phyloP scores from a whole-genome alignment of 2,113 vertebrate genomes.

The Polypterus bichir region DNA sequence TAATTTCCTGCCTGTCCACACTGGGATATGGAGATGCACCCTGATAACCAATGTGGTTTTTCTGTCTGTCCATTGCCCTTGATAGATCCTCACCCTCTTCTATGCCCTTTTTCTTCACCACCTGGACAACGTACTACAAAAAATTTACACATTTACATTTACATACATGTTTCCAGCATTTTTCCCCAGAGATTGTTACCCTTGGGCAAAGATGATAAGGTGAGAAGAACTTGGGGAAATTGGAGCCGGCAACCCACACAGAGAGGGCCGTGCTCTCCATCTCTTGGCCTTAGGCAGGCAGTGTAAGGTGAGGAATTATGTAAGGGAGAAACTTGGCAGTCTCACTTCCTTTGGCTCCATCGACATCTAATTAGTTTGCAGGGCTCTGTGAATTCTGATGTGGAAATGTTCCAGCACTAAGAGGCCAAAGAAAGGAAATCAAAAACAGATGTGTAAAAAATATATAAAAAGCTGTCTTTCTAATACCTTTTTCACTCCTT shows the following conservation, averaged over 20 bases:
- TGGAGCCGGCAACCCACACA: slow-evolving; percentile 70
- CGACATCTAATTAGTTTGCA: slow-evolving; percentile 72
- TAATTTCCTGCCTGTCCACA: too few relatives aligned
- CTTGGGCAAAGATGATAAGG: slow-evolving; percentile 45
- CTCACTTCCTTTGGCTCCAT: slow-evolving; percentile 66
- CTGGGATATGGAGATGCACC: too few relatives aligned
- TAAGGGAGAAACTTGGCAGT: slow-evolving; percentile 71
- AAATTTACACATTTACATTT: background rate
- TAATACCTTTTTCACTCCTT: background rate
- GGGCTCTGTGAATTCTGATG: slow-evolving; percentile 55
- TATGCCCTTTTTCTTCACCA: too few relatives aligned
- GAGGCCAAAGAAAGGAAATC: slow-evolving; percentile 59
- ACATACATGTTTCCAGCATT: slow-evolving; percentile 18
- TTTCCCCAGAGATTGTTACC: background rate
- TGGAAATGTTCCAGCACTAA: slow-evolving; percentile 56
- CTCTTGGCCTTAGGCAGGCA: slow-evolving; percentile 51
- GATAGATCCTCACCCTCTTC: too few relatives aligned
- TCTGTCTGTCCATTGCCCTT: too few relatives aligned
- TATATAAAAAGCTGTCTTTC: background rate
- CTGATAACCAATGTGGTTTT: too few relatives aligned
- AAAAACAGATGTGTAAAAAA: slow-evolving; percentile 61
- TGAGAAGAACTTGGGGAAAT: slow-evolving; percentile 66
- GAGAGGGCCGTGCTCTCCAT: slow-evolving; percentile 45
- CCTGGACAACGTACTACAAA: background rate
- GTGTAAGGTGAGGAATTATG: slow-evolving; percentile 64